Evolutionary conservation across 30 jellyfish, hydroid and myxozoan species (phyloP).

Genomic region (Sanderia malayensis): DNA sequence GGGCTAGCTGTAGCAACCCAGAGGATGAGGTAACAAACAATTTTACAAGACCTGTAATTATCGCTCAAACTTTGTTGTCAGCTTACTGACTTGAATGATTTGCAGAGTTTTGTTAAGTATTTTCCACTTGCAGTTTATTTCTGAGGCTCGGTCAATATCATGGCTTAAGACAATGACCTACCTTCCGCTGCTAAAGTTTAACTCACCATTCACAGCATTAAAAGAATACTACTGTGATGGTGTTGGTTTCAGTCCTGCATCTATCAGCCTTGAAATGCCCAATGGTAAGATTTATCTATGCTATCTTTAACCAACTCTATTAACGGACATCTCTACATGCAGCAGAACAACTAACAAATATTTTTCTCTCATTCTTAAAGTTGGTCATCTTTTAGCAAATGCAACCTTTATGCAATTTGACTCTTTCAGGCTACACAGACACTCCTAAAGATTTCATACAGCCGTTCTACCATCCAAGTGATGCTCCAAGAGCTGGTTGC

Average conservation of each 20-base stretch:
- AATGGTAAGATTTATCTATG: constrained; percentile 30
- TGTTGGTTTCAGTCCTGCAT: constrained; percentile 74
- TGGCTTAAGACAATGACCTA: constrained; percentile 61
- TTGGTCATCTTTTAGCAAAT: too few relatives aligned
- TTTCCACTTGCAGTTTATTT: constrained; percentile 38
- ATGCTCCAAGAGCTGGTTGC: constrained; percentile 78
- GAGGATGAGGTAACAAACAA: constrained; percentile 42
- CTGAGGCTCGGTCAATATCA: constrained; percentile 22
- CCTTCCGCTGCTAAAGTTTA: constrained; percentile 60
- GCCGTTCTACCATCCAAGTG: constrained; percentile 83
- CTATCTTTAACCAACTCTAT: too few relatives aligned
- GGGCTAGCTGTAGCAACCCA: constrained; percentile 9
- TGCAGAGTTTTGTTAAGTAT: not conserved
- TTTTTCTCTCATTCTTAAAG: too few relatives aligned
- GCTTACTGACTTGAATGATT: not conserved
- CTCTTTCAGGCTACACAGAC: not conserved
- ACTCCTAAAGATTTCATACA: constrained; percentile 39
- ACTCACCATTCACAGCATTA: constrained; percentile 68
- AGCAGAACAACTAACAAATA: too few relatives aligned
- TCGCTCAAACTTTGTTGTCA: too few relatives aligned
- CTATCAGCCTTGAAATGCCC: constrained; percentile 7
- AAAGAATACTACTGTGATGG: constrained; percentile 87
- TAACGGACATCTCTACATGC: too few relatives aligned
- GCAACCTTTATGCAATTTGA: too few relatives aligned
- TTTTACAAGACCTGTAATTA: too few relatives aligned